Conservation (phyloP, 2,888 invertebrate genomes). For the Omphaloscelis lunosa region DNA sequence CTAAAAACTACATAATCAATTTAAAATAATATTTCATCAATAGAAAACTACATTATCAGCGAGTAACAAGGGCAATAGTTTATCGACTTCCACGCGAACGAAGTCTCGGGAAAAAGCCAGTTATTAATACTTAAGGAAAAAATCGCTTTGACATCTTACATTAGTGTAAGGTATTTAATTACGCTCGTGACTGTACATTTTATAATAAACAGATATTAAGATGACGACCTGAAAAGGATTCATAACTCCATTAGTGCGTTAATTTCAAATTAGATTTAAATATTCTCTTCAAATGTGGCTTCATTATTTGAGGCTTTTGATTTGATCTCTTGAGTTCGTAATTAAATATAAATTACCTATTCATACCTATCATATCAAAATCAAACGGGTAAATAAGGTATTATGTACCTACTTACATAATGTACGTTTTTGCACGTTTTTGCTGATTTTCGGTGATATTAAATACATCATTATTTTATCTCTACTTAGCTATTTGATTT, state of each 20-base stretch:
- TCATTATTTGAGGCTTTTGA: slow-evolving; percentile 30
- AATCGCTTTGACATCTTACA: not conserved
- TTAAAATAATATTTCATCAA: no score
- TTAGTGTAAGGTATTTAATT: not conserved
- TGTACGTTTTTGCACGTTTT: no score
- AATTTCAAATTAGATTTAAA: slow-evolving; percentile 34
- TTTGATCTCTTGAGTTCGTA: slow-evolving; percentile 16
- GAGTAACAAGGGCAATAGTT: no score
- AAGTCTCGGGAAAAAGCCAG: no score
- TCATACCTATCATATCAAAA: not conserved
- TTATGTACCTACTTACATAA: not conserved
- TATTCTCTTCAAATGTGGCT: slow-evolving; percentile 11
- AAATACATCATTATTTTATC: no score
- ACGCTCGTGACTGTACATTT: slow-evolving; percentile 3
- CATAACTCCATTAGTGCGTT: slow-evolving; percentile 20
- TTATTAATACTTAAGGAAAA: not conserved
- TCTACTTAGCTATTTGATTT: not conserved
- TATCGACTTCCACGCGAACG: no score
- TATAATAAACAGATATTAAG: slow-evolving; percentile 1
- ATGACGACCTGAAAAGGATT: slow-evolving; percentile 8
- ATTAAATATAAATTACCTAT: not conserved
- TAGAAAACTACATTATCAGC: no score
- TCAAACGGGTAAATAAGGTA: not conserved
- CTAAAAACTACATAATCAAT: no score
- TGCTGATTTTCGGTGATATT: not conserved